Percentiles rank a stretch among this genome's conserved stretches.
These are phyloP conservation scores for Erythrolamprus reginae DNA, from an alignment of 2,113 vertebrate species.

Conservation along the genomic window DNA sequence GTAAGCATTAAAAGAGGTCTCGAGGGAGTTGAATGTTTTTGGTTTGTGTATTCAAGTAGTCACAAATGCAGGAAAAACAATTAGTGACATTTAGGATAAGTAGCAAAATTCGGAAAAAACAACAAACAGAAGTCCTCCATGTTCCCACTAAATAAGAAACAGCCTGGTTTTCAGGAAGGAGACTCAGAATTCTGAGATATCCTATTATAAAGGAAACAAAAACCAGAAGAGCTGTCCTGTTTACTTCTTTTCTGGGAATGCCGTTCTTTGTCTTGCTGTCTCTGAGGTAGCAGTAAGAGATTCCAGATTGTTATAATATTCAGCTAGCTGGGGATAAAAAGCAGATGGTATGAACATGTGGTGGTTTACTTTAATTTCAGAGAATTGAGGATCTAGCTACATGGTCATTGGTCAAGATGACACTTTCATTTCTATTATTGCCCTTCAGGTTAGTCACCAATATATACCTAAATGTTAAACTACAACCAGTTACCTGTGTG, in stretches of 20 bases:
- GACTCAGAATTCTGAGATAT: not conserved
- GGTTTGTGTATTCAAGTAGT: constrained; percentile 54
- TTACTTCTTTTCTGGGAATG: constrained; percentile 1
- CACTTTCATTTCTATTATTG: not conserved
- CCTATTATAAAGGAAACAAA: not conserved
- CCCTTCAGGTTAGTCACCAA: not conserved
- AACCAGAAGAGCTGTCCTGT: not conserved
- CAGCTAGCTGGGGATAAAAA: not conserved
- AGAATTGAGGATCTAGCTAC: not conserved
- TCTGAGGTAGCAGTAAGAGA: not conserved
- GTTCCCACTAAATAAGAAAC: not conserved
- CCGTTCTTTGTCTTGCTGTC: not conserved
- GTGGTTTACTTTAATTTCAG: not conserved
- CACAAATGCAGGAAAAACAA: constrained; percentile 42
- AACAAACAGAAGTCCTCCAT: not conserved
- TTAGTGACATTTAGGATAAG: not conserved
- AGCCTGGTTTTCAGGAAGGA: not conserved
- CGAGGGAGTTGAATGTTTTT: constrained; percentile 9
- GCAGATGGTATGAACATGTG: not conserved
- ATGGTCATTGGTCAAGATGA: not conserved
- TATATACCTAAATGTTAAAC: not conserved
- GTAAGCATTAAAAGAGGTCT: constrained; percentile 42
- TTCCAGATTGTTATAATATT: not conserved
- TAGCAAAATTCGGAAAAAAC: not conserved
- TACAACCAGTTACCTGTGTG: not conserved